Conservation (phyloP, 2,888 invertebrate genomes). For the Sialis lutaria region DNA sequence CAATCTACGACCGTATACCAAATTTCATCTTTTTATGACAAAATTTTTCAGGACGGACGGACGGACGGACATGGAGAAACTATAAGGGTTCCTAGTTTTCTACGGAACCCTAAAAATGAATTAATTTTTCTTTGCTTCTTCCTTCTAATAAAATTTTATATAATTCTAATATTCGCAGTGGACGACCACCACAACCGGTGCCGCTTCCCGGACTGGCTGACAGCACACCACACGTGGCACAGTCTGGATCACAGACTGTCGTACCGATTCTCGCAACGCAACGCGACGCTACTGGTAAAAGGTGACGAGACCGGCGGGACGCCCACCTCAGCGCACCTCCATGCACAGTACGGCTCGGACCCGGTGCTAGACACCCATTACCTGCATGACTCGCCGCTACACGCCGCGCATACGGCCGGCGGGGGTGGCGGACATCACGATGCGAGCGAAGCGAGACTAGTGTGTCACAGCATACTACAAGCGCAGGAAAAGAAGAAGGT, state of each 20-base stretch:
- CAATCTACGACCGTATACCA: too few species aligned
- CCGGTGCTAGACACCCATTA: background rate
- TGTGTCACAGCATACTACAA: conserved; percentile 41
- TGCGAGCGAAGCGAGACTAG: conserved; percentile 32
- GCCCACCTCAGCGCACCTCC: conserved; percentile 1
- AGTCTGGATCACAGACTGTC: conserved; percentile 54
- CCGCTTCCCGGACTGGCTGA: conserved; percentile 64
- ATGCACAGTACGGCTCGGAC: background rate
- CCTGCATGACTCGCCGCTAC: conserved; percentile 17
- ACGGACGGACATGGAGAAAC: too few species aligned
- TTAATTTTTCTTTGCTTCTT: background rate
- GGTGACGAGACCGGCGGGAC: background rate
- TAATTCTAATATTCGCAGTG: conserved; percentile 27
- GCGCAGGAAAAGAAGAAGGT: conserved; percentile 40
- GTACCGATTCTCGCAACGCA: conserved; percentile 56
- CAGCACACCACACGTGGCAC: conserved; percentile 64
- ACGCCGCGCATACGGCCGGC: conserved; percentile 11
- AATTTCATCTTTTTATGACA: too few species aligned
- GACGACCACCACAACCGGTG: conserved; percentile 59
- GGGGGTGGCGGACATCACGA: conserved; percentile 8
- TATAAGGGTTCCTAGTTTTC: too few species aligned
- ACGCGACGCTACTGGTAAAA: conserved; percentile 40
- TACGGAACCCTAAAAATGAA: too few species aligned
- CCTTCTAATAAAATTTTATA: conserved; percentile 1
- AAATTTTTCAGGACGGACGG: too few species aligned